Percentiles rank a stretch among this genome's conserved stretches.
phyloP scores from a whole-genome alignment of 2,888 invertebrate species.

The Trissoscelio sp. region DNA sequence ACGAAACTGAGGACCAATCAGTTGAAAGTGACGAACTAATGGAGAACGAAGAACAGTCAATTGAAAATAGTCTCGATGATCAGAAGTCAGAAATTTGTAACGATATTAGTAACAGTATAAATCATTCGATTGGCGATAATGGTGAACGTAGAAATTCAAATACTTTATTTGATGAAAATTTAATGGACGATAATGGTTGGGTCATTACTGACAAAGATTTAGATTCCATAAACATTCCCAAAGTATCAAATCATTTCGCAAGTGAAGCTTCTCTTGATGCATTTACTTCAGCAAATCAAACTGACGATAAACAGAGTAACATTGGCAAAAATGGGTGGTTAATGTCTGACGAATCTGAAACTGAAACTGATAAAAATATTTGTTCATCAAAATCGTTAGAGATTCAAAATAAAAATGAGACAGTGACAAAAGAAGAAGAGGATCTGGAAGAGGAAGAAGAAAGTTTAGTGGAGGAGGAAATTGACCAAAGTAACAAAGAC shows the following conservation, averaged over 20 bases:
- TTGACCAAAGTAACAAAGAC: slow-evolving; percentile 9
- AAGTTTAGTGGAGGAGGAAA: neutral
- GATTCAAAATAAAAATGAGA: neutral
- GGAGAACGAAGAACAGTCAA: neutral
- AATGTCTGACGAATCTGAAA: slow-evolving; percentile 76
- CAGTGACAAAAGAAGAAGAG: slow-evolving; percentile 22
- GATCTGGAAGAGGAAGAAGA: slow-evolving; percentile 2
- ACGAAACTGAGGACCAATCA: slow-evolving; percentile 17
- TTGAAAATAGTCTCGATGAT: neutral
- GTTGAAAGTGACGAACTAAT: neutral
- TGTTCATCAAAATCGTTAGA: slow-evolving; percentile 15
- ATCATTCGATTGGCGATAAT: neutral
- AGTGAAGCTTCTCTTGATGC: slow-evolving; percentile 7
- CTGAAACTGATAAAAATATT: slow-evolving; percentile 72
- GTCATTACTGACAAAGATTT: slow-evolving; percentile 74
- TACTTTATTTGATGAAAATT: slow-evolving; percentile 71
- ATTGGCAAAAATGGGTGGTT: slow-evolving; percentile 78
- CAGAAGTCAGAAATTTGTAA: neutral
- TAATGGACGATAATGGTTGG: slow-evolving; percentile 82
- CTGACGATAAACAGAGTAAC: slow-evolving; percentile 67
- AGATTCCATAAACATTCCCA: slow-evolving; percentile 37
- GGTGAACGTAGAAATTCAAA: neutral
- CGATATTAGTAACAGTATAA: neutral
- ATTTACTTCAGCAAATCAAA: slow-evolving; percentile 54
- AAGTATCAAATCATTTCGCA: neutral